Evolutionary conservation across 2,113 vertebrate genomes (phyloP).

Genomic region (Riparia riparia): DNA sequence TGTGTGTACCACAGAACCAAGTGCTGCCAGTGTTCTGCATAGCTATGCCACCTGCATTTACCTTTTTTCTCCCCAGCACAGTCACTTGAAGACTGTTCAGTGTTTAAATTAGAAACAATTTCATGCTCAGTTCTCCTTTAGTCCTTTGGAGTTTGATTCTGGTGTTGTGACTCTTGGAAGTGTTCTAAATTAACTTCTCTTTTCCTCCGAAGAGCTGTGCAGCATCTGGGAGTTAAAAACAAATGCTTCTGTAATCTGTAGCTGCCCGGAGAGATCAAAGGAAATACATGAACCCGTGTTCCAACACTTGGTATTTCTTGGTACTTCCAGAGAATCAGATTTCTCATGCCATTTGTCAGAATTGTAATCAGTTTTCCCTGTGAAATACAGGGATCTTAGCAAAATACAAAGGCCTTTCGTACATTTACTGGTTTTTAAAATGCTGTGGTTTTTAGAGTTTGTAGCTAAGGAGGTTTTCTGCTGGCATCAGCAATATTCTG

Average conservation of each 20-base stretch:
- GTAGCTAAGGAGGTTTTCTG: not conserved
- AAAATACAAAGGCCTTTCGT: not conserved
- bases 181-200: constrained; percentile 60
- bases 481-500: not conserved
- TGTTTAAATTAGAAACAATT: not conserved
- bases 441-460: not conserved
- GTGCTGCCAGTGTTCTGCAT: too few relatives aligned
- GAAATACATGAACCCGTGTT: constrained; percentile 48
- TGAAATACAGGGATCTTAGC: constrained; percentile 44
- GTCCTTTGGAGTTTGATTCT: constrained; percentile 11
- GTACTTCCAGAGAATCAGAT: constrained; percentile 52
- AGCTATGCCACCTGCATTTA: not conserved
- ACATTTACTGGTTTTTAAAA: not conserved
- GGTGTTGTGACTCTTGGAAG: constrained; percentile 45
- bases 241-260: constrained; percentile 63
- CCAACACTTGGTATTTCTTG: constrained; percentile 53
- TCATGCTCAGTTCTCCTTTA: not conserved
- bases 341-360: constrained; percentile 63
- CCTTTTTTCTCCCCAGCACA: not conserved
- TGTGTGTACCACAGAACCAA: accelerated
- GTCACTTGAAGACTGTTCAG: not conserved
- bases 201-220: constrained; percentile 71
- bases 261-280: constrained; percentile 62
- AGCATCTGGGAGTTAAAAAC: constrained; percentile 10
- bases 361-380: constrained; percentile 45